These are phyloP conservation scores for Eupeodes luniger DNA, from an alignment of 2,888 invertebrate species.

Conservation along the genomic window DNA sequence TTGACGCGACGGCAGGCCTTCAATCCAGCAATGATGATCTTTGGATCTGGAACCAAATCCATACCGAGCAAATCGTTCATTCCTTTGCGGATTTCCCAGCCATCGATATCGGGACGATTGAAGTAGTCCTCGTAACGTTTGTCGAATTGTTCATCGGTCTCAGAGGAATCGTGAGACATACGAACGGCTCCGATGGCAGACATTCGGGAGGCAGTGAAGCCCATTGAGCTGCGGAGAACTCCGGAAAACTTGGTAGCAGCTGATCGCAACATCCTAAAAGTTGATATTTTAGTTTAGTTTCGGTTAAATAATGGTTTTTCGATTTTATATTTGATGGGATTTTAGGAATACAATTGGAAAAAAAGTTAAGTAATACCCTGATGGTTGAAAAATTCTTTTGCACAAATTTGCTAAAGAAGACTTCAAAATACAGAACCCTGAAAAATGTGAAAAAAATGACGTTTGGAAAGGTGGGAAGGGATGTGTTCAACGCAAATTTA, in stretches of 20 bases:
- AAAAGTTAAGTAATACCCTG: conserved; percentile 80
- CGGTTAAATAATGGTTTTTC: not conserved
- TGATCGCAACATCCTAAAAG: conserved; percentile 85
- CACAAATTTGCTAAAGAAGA: conserved; percentile 35
- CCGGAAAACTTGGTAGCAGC: conserved; percentile 84
- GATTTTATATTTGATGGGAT: not conserved
- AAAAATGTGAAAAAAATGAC: conserved; percentile 64
- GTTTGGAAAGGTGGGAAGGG: not conserved
- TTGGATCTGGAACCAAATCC: conserved; percentile 97
- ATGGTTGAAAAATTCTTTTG: conserved; percentile 48
- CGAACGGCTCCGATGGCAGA: conserved; percentile 81
- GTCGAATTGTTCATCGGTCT: conserved; percentile 95
- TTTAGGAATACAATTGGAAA: conserved; percentile 46
- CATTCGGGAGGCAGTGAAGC: conserved; percentile 79
- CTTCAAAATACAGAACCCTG: conserved; percentile 49
- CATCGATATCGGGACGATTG: conserved; percentile 94
- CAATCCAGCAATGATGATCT: conserved; percentile 93
- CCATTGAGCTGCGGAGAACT: conserved; percentile 81
- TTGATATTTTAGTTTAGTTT: not conserved
- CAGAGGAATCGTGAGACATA: conserved; percentile 85
- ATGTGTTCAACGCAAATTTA: conserved; percentile 29
- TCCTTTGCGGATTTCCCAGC: conserved; percentile 96
- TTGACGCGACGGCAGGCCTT: conserved; percentile 97
- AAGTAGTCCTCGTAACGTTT: conserved; percentile 92
- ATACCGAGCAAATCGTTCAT: conserved; percentile 95